Conservation (phyloP, 2,888 invertebrate genomes). For the Cryptops parisi region DNA sequence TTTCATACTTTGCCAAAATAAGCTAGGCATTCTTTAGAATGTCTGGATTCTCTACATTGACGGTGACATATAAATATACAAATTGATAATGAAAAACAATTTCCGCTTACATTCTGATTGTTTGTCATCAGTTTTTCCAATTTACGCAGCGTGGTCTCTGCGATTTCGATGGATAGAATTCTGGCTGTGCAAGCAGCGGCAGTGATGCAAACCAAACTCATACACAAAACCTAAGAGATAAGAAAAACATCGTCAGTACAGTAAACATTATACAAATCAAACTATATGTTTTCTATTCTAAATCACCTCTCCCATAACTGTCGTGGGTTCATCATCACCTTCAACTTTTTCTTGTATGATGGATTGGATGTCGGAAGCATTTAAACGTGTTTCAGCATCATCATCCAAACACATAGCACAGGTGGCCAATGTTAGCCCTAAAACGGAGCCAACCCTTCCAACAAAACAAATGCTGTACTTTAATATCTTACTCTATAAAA, state of each 20-base stretch:
- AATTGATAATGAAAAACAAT: too few relatives aligned
- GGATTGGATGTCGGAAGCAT: conserved; percentile 10
- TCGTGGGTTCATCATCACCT: not conserved
- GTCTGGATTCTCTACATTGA: too few relatives aligned
- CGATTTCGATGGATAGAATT: not conserved
- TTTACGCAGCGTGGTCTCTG: not conserved
- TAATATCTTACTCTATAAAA: too few relatives aligned
- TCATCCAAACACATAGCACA: conserved; percentile 8
- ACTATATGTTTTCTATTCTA: too few relatives aligned
- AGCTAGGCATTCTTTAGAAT: too few relatives aligned
- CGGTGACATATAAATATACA: too few relatives aligned
- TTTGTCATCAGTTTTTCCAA: not conserved
- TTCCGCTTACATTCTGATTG: not conserved
- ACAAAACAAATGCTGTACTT: too few relatives aligned
- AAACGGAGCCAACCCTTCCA: conserved; percentile 7
- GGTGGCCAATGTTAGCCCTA: conserved; percentile 2
- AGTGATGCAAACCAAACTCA: conserved; percentile 5
- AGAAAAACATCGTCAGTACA: not conserved
- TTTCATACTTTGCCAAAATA: too few relatives aligned
- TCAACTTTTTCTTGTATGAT: conserved; percentile 8
- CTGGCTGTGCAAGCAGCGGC: conserved; percentile 1
- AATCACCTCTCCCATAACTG: not conserved
- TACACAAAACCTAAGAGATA: conserved; percentile 6
- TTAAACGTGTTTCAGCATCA: not conserved
- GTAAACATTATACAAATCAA: not conserved